A percentile compares a stretch with the other conserved stretches of the same genome.
Conservation (phyloP, 2,113 vertebrate genomes). For the Ctenodactylus gundi region DNA sequence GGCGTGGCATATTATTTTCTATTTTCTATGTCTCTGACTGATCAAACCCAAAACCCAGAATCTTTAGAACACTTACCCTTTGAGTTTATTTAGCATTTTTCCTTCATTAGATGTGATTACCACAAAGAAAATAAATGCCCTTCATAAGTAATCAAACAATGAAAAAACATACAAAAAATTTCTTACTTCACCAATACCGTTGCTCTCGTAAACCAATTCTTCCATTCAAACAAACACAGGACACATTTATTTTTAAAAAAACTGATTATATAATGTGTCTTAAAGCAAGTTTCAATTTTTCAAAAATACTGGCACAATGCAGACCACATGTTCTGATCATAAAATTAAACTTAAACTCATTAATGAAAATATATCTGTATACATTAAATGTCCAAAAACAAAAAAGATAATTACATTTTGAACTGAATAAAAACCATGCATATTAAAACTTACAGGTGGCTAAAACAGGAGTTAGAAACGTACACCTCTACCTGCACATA, state of each 20-base stretch:
- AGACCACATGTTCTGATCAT: neutral
- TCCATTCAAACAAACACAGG: neutral
- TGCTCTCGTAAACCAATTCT: neutral
- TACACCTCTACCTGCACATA: neutral
- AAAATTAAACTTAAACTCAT: neutral
- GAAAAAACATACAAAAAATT: slow-evolving; percentile 23
- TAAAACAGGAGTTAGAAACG: neutral
- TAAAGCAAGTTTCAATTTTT: slow-evolving; percentile 17
- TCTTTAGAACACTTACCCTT: slow-evolving; percentile 34
- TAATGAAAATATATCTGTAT: neutral
- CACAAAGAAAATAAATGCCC: neutral
- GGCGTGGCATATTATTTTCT: neutral
- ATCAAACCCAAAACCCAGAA: neutral
- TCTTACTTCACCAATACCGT: neutral
- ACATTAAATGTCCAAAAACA: neutral
- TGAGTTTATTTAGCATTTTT: slow-evolving; percentile 28
- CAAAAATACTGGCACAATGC: neutral
- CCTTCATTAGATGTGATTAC: slow-evolving; percentile 19
- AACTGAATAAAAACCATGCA: neutral
- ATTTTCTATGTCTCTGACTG: slow-evolving; percentile 1
- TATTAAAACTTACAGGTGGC: neutral
- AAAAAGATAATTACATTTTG: neutral
- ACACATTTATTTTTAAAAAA: neutral
- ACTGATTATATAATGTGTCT: neutral
- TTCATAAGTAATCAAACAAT: slow-evolving; percentile 20